A percentile compares a stretch with the other conserved stretches of the same genome.
Evolutionary conservation across 2,888 invertebrate genomes (phyloP).

Genomic region (Frankliniella intonsa): DNA sequence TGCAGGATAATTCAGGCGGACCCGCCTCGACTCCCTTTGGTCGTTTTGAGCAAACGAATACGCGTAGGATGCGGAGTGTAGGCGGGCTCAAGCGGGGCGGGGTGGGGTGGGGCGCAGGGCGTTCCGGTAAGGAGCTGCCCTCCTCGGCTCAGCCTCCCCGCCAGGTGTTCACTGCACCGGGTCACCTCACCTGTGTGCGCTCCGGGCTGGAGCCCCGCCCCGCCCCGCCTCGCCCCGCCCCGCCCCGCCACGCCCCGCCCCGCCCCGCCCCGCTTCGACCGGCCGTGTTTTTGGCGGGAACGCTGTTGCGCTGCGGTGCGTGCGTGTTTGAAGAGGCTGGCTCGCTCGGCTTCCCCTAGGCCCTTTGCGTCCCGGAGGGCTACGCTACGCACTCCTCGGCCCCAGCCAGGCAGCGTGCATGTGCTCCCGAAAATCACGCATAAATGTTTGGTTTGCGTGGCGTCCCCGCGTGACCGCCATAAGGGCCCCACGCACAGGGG

Average conservation of each 20-base stretch:
- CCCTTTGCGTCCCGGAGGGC: not conserved
- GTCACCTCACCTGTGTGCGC: not conserved
- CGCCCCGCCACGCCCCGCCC: not conserved
- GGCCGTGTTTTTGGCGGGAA: not conserved
- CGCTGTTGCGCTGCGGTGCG: not conserved
- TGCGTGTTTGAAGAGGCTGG: not conserved
- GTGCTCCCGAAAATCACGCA: too few relatives aligned
- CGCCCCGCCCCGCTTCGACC: not conserved
- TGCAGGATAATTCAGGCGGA: too few relatives aligned
- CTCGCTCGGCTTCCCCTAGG: not conserved
- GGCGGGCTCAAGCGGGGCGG: not conserved
- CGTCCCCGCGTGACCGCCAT: not conserved
- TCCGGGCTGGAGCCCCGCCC: not conserved
- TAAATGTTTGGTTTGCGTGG: not conserved
- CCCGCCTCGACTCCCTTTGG: too few relatives aligned
- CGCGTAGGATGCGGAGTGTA: not conserved
- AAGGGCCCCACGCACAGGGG: not conserved
- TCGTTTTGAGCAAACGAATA: too few relatives aligned
- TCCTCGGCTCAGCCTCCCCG: not conserved
- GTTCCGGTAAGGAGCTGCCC: not conserved
- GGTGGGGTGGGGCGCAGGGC: not conserved
- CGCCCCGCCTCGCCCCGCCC: not conserved
- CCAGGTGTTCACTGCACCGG: constrained; percentile 5
- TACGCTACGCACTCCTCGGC: not conserved
- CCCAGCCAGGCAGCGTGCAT: too few relatives aligned